Evolutionary conservation across 2,888 invertebrate species (phyloP), one percentile per base, ranked within the genome.

Genomic region (Apamea monoglypha): DNA sequence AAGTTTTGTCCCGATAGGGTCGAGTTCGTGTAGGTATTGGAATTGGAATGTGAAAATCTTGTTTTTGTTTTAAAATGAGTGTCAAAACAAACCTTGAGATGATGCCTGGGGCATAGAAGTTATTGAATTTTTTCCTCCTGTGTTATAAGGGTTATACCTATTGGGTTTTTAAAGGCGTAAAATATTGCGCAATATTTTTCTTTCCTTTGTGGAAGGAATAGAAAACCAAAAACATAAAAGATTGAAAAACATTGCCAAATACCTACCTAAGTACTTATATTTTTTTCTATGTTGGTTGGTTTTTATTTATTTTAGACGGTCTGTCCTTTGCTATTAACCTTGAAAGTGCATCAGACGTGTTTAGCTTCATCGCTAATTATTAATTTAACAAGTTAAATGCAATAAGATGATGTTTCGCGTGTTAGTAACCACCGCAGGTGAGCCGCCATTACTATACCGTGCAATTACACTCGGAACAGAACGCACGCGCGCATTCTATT

Each of bases 401-500:
- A 93, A 92, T 92, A 92, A 92, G 91, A 93, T 72, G 88, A 92
- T 83, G 76, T 89, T 90, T 93, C 89, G 93, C 94, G 92, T 93
- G 93, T 87, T 87, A 84, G 86, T 91, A 92, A 92, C 89, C 89
- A 84, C 87, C 88, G 94, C 93, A 93, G 94, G 92, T 94, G 94
- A 93, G 82, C 84, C 47, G 70, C 80, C 75, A 80, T 81, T 75
- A 71, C 79, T 76, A 85, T 67, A 91, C 89, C 91, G 88, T 91
- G 88, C 92, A 92, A 93, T 92, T 93, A 93, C 91, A 84, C 68
- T 84, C 76, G 67, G 66, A 77, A 74, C 63, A 56, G 69, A 88
- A 89, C 83, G 93, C 94, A 93, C 92, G 94, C 92, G 93, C 91
- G 83, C 87, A 80, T 92, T 94, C 95, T 94, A 94, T 94, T 93